phyloP scores from a whole-genome alignment of 2,113 vertebrate genomes.

The Hystrix brachyura region DNA sequence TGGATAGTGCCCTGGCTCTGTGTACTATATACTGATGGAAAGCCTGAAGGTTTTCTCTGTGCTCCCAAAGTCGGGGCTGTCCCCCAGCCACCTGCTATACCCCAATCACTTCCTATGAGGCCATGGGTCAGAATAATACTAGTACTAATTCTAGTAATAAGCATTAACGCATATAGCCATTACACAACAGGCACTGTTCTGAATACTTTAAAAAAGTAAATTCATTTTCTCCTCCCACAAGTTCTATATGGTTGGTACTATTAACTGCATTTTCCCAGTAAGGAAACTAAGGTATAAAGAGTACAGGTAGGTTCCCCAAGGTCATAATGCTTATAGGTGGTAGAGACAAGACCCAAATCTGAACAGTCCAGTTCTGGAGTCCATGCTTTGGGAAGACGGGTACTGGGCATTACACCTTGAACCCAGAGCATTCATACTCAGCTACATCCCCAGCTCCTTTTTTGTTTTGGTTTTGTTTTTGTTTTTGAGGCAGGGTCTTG shows the following conservation, averaged over 20 bases:
- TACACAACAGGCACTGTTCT: neutral
- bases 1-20: neutral
- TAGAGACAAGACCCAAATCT: neutral
- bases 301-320: neutral
- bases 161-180: neutral
- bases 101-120: neutral
- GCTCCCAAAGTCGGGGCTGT: neutral
- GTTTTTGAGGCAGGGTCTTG: neutral
- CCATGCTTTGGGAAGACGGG: neutral
- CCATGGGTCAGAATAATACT: constrained; percentile 43
- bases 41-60: neutral
- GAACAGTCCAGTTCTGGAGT: neutral
- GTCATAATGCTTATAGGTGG: neutral
- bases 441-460: neutral
- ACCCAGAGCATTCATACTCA: neutral
- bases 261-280: constrained; percentile 31
- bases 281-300: constrained; percentile 47
- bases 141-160: constrained; percentile 21
- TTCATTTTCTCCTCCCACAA: constrained; percentile 14
- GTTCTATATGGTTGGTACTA: constrained; percentile 16
- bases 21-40: neutral
- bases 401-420: neutral
- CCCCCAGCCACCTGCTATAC: constrained; percentile 41
- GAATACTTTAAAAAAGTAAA: neutral
- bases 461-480: neutral